These are phyloP conservation scores for Microchrysa polita DNA, from an alignment of 2,888 invertebrate genomes.

Conservation along the genomic window DNA sequence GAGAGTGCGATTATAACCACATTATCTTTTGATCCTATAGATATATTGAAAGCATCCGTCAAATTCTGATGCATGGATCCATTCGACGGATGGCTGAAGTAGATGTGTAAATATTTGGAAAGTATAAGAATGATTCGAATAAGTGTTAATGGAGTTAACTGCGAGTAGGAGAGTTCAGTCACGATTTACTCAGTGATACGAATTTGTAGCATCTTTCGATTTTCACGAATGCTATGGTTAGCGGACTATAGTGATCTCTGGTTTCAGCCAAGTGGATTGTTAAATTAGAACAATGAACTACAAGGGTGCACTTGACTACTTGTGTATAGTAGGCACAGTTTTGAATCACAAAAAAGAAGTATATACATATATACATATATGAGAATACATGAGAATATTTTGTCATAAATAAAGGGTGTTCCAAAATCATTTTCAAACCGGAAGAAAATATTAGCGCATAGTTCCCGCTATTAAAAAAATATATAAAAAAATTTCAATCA, in stretches of 20 bases:
- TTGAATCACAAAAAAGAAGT: no score
- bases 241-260: no score
- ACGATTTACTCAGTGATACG: constrained; percentile 1
- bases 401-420: no score
- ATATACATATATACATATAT: no score
- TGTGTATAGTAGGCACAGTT: no score
- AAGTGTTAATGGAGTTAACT: constrained; percentile 27
- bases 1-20: constrained; percentile 35
- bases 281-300: constrained; percentile 42
- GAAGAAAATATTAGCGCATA: no score
- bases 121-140: constrained; percentile 36
- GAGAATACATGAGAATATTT: no score
- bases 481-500: no score
- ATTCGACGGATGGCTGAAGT: constrained; percentile 22
- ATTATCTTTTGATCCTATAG: constrained; percentile 38
- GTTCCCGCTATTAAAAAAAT: no score
- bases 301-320: constrained; percentile 31
- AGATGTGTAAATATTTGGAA: constrained; percentile 39
- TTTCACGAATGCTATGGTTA: background rate
- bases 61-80: background rate
- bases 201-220: background rate
- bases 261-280: constrained; percentile 21
- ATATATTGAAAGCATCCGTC: background rate
- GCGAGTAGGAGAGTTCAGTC: background rate
- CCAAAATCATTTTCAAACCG: no score